Evolutionary conservation across 2,888 invertebrate species (phyloP), one percentile per base, ranked within the genome.

Genomic region (Athrips mouffetella): DNA sequence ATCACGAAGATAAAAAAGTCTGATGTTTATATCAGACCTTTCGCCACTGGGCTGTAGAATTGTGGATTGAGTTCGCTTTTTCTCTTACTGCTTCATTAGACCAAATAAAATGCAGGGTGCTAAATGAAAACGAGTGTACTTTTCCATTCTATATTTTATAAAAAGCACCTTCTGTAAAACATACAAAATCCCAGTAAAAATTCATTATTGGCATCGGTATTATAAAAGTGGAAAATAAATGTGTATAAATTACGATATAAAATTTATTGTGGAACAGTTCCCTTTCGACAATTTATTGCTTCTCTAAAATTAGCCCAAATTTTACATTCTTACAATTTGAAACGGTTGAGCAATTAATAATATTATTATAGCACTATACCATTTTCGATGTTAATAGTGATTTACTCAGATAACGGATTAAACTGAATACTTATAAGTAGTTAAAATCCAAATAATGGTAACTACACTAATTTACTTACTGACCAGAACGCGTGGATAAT

Each of bases 81-180:
- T n/a, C n/a, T n/a, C n/a, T n/a, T n/a, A n/a, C n/a, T n/a, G n/a
- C n/a, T n/a, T n/a, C n/a, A n/a, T n/a, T n/a, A n/a, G n/a, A n/a
- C n/a, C n/a, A n/a, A n/a, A n/a, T n/a, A n/a, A n/a, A n/a, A n/a
- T n/a, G n/a, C n/a, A n/a, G 5, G 11, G 16, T 3, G 8, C 1
- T 18, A 37, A 37, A 20, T 39, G 47, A 53, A 53, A 65, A 61
- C 56, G 53, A 63, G 50, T 46, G 46, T 46, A 55, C 57, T 65
- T 60, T 72, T 76, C 54, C 54, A 62, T 62, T 76, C 67, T 85
- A 76, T 86, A 85, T 87, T n/a, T 86, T 85, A 81, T 81, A 81
- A 82, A 86, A 88, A 88, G 87, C 88, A 88, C 87, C 87, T 79
- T 86, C 83, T 82, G 85, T 87, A 86, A 83, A 86, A 83, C 81